phyloP scores from a whole-genome alignment of 2,797 vertebrate genomes.

The Arrhamphus sclerolepis region DNA sequence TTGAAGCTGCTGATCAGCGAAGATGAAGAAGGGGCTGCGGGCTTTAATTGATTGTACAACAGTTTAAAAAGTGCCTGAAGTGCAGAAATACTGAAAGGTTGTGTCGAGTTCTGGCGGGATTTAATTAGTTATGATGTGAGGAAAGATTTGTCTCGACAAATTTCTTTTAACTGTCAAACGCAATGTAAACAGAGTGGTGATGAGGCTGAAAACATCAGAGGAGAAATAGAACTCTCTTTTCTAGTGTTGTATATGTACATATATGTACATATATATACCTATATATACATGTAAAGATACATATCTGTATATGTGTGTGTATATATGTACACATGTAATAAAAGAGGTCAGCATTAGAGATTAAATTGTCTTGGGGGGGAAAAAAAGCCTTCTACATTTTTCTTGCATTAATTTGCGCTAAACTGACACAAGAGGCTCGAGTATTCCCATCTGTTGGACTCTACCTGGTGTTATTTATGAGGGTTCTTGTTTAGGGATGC shows the following conservation, averaged over 20 bases:
- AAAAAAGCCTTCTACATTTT: background rate
- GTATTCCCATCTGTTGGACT: constrained; percentile 88
- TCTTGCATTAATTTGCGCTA: constrained; percentile 82
- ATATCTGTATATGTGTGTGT: too few species aligned
- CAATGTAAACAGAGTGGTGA: constrained; percentile 67
- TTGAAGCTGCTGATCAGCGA: constrained; percentile 67
- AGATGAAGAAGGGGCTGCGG: constrained; percentile 39
- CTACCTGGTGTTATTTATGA: constrained; percentile 95
- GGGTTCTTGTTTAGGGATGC: constrained; percentile 91
- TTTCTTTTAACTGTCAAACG: constrained; percentile 68
- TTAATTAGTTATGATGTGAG: constrained; percentile 77
- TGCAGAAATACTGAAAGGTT: constrained; percentile 69
- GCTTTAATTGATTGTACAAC: constrained; percentile 79
- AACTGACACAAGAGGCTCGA: constrained; percentile 81
- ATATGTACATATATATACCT: too few species aligned
- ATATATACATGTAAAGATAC: too few species aligned
- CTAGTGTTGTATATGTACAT: background rate
- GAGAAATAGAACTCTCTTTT: constrained; percentile 20
- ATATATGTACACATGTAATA: too few species aligned
- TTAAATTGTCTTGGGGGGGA: background rate
- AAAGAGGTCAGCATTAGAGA: too few species aligned
- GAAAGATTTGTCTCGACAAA: constrained; percentile 72
- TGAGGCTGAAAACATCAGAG: constrained; percentile 43
- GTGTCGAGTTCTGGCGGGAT: constrained; percentile 59
- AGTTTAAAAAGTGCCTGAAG: constrained; percentile 72